Evolutionary conservation across 2,888 invertebrate species (phyloP).

Genomic region (Venusia cambrica): DNA sequence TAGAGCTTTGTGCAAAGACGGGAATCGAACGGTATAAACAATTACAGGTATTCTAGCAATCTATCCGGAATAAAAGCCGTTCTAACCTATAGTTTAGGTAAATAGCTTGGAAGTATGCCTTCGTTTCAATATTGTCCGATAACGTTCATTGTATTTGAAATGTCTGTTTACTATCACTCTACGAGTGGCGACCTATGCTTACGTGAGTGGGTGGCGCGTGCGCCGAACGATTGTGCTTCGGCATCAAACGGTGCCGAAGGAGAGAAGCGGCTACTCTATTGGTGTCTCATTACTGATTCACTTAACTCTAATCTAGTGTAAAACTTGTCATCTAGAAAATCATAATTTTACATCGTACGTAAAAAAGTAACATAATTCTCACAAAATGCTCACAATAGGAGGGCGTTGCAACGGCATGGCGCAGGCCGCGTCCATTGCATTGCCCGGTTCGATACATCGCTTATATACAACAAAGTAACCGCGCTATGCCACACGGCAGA

Average conservation of each 20-base stretch:
- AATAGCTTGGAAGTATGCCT: conserved; percentile 79
- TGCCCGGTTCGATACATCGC: conserved; percentile 61
- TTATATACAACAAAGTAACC: conserved; percentile 74
- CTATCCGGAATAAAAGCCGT: conserved; percentile 79
- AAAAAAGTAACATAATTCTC: conserved; percentile 78
- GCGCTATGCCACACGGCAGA: conserved; percentile 54
- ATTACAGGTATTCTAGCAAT: conserved; percentile 73
- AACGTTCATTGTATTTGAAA: conserved; percentile 71
- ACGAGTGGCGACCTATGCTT: conserved; percentile 76
- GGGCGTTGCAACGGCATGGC: conserved; percentile 67
- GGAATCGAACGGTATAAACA: conserved; percentile 65
- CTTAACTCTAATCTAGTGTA: conserved; percentile 80
- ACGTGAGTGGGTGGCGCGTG: conserved; percentile 46
- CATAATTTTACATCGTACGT: conserved; percentile 69
- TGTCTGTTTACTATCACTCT: conserved; percentile 72
- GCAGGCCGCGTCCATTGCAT: conserved; percentile 40
- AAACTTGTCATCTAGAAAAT: conserved; percentile 77
- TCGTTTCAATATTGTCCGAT: conserved; percentile 78
- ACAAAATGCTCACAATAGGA: conserved; percentile 78
- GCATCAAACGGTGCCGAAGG: conserved; percentile 74
- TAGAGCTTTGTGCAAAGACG: conserved; percentile 74
- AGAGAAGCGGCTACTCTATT: conserved; percentile 81
- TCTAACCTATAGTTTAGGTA: conserved; percentile 75
- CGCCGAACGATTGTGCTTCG: conserved; percentile 56
- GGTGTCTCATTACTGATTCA: conserved; percentile 79